Evolutionary conservation across 2,113 vertebrate genomes (phyloP), one percentile per base, ranked within the genome.

Genomic region (Chinchilla lanigera): DNA sequence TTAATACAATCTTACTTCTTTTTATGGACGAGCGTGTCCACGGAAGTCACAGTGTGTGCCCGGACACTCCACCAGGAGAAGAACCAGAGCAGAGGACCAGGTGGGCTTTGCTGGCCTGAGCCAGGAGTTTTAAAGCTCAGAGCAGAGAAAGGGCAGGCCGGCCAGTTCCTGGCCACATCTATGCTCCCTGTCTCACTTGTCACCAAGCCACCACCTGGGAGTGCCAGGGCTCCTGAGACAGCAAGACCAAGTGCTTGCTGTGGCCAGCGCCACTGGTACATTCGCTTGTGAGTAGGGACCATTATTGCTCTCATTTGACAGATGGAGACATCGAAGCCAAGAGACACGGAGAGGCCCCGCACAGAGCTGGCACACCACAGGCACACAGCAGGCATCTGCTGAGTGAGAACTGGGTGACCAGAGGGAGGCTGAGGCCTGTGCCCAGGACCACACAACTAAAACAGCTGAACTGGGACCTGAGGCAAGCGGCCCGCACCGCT

Each of bases 121-220:
- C 35, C 47, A 44, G 41, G 47, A n/a, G n/a, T 56, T 63, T 86
- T 41, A 71, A 85, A 54, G 47, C 13, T 60, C 50, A 20, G 54
- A 19, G 33, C 9, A 52, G 38, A 54, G 3, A 83, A 56, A 56
- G 17, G 12, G 33, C 24, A n/a, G 85, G 33, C 28, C 28, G 16
- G 30, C 69, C 24, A 0, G 1, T 30, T 7, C 4, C 38, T 17
- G 80, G 73, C 89, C 80, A 38, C 11, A 41, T 12, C 16, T 22
- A 1, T 0, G 33, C 26, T 33, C 61, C 60, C 61, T 80, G 54
- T 26, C 54, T 77, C 28, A 5, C 30, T 24, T 73, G 71, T 63
- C 52, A 22, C 4, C 1, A 1, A 24, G 90, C 44, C 61, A 47
- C 73, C n/a, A 1, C 5, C 19, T 0, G 0, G n/a, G 61, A 1